phyloP scores from a whole-genome alignment of 2,113 vertebrate species.

The Heterocephalus glaber region DNA sequence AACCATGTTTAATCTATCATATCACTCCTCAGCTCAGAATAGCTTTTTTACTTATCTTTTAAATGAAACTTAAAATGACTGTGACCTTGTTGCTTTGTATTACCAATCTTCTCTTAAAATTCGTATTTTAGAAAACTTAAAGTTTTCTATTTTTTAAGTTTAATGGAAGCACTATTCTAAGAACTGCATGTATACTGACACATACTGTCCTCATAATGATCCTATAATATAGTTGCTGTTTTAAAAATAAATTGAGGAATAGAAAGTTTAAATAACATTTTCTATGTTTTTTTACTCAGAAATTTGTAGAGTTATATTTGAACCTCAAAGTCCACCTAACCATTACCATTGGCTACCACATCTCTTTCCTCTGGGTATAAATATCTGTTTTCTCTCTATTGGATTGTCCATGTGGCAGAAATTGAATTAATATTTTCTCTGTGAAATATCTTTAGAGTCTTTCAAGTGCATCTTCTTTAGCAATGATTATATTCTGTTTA shows the following conservation, averaged over 20 bases:
- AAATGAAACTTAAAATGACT: not conserved
- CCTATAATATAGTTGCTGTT: not conserved
- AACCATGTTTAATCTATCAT: not conserved
- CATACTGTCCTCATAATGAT: not conserved
- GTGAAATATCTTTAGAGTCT: not conserved
- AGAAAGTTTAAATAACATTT: not conserved
- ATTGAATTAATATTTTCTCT: not conserved
- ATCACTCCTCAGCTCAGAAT: not conserved
- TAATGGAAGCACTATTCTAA: not conserved
- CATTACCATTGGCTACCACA: not conserved
- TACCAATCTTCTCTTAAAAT: not conserved
- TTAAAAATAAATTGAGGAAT: not conserved
- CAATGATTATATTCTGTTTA: not conserved
- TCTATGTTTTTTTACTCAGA: not conserved
- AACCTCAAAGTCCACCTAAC: not conserved
- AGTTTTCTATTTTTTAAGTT: not conserved
- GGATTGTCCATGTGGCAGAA: not conserved
- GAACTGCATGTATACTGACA: not conserved
- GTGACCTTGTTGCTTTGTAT: not conserved
- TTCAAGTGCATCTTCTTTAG: not conserved
- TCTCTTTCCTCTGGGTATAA: not conserved
- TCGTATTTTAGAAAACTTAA: slow-evolving; percentile 1
- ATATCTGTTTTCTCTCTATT: not conserved
- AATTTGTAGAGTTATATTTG: not conserved
- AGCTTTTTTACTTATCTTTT: not conserved